phyloP scores from a whole-genome alignment of 2,113 vertebrate species.

The Ornithorhynchus anatinus region DNA sequence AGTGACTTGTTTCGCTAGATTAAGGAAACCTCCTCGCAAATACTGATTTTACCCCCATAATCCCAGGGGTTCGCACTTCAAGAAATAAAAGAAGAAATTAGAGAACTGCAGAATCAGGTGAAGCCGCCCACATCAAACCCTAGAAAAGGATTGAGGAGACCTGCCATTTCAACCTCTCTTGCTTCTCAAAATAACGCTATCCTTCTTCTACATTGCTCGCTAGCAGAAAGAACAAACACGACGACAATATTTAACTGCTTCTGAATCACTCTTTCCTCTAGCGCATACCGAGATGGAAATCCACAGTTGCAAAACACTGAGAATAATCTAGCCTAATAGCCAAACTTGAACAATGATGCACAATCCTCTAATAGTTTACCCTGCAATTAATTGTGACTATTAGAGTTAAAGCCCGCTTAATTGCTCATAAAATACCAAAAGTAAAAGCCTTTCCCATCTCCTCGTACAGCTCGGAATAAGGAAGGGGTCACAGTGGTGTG shows the following conservation, averaged over 20 bases:
- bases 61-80: too few relatives aligned
- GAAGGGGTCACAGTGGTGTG: background rate
- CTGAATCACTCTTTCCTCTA: background rate
- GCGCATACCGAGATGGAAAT: background rate
- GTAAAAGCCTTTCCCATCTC: background rate
- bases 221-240: too few relatives aligned
- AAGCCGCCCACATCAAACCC: too few relatives aligned
- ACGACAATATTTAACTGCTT: too few relatives aligned
- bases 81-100: too few relatives aligned
- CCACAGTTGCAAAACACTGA: background rate
- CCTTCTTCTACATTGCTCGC: background rate
- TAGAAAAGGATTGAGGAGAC: too few relatives aligned
- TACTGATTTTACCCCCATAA: too few relatives aligned
- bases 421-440: background rate
- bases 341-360: background rate
- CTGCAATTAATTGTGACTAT: background rate
- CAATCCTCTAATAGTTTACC: background rate
- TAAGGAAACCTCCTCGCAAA: too few relatives aligned
- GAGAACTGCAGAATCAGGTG: too few relatives aligned
- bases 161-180: too few relatives aligned
- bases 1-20: too few relatives aligned
- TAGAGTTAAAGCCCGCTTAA: background rate
- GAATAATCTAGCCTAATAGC: slow-evolving; percentile 1
- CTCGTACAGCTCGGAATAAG: background rate
- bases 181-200: slow-evolving; percentile 2